Conservation (phyloP, 2,888 invertebrate genomes). For the Lepidocyrtinus sp. region DNA sequence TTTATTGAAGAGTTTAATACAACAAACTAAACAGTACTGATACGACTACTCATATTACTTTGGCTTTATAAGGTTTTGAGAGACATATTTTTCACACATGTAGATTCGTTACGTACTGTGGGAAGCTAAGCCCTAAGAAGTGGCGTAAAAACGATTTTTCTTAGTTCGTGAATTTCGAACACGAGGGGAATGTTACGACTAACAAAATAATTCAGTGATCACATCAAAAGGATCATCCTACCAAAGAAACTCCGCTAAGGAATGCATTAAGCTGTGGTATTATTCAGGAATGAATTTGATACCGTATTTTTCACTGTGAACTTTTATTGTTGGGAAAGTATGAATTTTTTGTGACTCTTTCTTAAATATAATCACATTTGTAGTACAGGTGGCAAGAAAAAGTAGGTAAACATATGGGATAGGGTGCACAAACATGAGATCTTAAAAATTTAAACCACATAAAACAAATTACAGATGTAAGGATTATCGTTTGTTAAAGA, state of each 20-base stretch:
- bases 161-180: constrained; percentile 12
- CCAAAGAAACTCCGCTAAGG: constrained; percentile 28
- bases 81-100: too few relatives aligned
- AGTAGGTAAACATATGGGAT: constrained; percentile 30
- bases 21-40: too few relatives aligned
- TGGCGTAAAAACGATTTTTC: background rate
- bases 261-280: constrained; percentile 35
- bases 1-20: too few relatives aligned
- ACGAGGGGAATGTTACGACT: background rate
- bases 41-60: too few relatives aligned
- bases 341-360: constrained; percentile 6
- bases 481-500: background rate
- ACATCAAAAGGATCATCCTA: constrained; percentile 12
- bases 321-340: background rate
- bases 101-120: background rate
- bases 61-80: too few relatives aligned
- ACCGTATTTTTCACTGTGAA: constrained; percentile 30
- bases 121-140: too few relatives aligned
- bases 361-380: too few relatives aligned
- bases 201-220: constrained; percentile 25
- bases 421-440: background rate
- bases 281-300: constrained; percentile 32
- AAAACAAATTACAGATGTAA: background rate
- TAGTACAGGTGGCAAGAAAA: constrained; percentile 24
- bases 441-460: background rate